Base-by-base conservation (phyloP, 2,797 vertebrate species). In the Protonibea diacanthus region DNA sequence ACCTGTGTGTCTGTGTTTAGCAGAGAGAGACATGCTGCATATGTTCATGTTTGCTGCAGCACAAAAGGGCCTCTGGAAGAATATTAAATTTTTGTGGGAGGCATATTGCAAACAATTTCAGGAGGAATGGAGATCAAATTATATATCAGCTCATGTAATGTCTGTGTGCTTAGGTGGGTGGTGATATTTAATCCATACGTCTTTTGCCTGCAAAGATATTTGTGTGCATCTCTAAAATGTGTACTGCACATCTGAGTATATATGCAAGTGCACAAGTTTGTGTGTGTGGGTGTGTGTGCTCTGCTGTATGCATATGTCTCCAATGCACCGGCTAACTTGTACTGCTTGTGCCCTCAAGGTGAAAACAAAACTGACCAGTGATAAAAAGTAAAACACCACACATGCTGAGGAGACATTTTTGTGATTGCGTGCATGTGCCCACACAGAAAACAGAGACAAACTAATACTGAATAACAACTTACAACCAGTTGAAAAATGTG, bases 161-260 rank as follows among this genome's bases (percentile, higher is more conserved):
- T 75, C 25, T 79, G 52, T 49, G 44, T 71, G 58, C 29, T 48
- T 61, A 58, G 7, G 74, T 88, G 68, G 74, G 81, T 77, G 72
- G 82, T 74, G 18, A 76, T 71, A 83, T 70, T n/a, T 47, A 64
- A 75, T 83, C 62, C 27, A 66, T 80, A 69, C 21, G 82, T 71
- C 23, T 71, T 76, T 73, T 67, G 15, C 44, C 67, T 67, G 53
- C 15, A 81, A 14, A 49, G 5, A 71, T 81, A 42, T 79, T 12
- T 76, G 57, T 57, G 23, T 47, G 8, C 20, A 57, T 58, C 27
- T 72, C 33, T 3, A 38, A 49, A 65, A 33, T 52, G 59, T 58
- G 13, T 5, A 29, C 23, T 23, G 47, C 20, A 21, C 20, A 76
- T 63, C 17, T 51, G 51, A 27, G 38, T 11, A n/a, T 40, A 23